Evolutionary conservation across 2,888 invertebrate species (phyloP), one percentile per base, ranked within the genome.

Genomic region (Drosophila algonquin): DNA sequence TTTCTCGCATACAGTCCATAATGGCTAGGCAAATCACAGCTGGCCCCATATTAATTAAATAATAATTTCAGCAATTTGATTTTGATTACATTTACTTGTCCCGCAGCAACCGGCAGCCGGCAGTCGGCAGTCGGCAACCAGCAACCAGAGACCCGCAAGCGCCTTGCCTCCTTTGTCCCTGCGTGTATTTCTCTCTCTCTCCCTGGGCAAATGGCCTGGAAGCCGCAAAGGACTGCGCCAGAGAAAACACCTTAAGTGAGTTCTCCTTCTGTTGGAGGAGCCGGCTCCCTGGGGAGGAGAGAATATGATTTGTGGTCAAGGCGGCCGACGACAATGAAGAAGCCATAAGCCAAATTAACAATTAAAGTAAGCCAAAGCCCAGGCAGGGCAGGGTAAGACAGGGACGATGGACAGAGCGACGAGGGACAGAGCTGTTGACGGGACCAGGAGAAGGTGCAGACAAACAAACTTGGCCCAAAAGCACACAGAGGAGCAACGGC

Each of bases 321-420:
- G 40, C 56, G 58, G 62, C 46, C 56, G 67, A 48, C 48, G 58
- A 61, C 52, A 54, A 47, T 52, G 73, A 56, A 63, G 75, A 71
- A 76, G 75, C 85, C 75, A 85, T 79, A 85, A 81, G 81, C 81
- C 77, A 79, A 79, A 81, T 81, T 81, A 81, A 77, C 85, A 85
- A 81, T 79, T 85, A 77, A 79, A 85, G 64, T 73, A 72, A 73
- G 75, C 79, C 79, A 57, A 53, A 32, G 40, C 30, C 40, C 30
- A 54, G 50, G 16, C 58, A 54, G 44, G 35, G 3, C 9, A 14
- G 35, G 3, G 32, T 3, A 32, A 0, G 32, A 12, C 10, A 40
- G 35, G 12, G 12, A 14, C 18, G 18, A 21, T 2, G 14, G 14
- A 2, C 6, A 14, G 40, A 5, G 24, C 24, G 4, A 21, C 21